A percentile compares a stretch with the other conserved stretches of the same genome.
These are phyloP conservation scores for Litoditis marina DNA, from an alignment of 2,888 invertebrate genomes.

Conservation along the genomic window DNA sequence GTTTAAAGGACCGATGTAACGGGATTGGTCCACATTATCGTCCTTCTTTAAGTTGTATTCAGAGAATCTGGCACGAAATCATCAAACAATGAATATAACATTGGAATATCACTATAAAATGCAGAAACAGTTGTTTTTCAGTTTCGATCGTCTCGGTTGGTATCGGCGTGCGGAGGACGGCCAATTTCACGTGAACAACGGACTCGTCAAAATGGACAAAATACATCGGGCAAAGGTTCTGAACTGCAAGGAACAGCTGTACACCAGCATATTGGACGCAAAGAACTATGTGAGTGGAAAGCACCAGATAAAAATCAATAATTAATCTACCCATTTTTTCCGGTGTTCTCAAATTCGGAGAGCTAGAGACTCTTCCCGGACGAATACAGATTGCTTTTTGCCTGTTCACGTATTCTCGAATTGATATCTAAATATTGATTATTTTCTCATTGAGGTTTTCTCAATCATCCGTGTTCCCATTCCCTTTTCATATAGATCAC, in stretches of 20 bases:
- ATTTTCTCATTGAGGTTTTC: neutral
- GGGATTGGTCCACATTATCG: too few species aligned
- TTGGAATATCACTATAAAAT: neutral
- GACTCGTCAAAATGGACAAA: constrained; percentile 53
- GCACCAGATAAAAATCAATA: neutral
- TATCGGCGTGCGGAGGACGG: constrained; percentile 49
- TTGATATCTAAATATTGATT: neutral
- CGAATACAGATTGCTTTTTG: too few species aligned
- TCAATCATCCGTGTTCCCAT: too few species aligned
- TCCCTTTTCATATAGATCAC: too few species aligned
- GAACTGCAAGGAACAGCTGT: constrained; percentile 58
- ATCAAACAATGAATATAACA: neutral
- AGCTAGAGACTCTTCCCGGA: too few species aligned
- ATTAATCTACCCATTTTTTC: neutral
- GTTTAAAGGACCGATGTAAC: too few species aligned
- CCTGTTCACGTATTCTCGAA: too few species aligned
- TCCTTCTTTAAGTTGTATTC: too few species aligned
- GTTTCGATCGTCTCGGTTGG: constrained; percentile 60
- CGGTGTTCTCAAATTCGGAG: too few species aligned
- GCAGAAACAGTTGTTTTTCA: too few species aligned
- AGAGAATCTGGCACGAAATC: too few species aligned
- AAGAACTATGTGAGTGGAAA: constrained; percentile 49
- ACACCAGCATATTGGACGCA: constrained; percentile 50
- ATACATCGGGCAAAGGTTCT: constrained; percentile 56
- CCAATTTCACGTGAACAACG: constrained; percentile 52